These are phyloP conservation scores for Physocephala rufipes DNA, from an alignment of 2,888 invertebrate genomes.

Conservation along the genomic window DNA sequence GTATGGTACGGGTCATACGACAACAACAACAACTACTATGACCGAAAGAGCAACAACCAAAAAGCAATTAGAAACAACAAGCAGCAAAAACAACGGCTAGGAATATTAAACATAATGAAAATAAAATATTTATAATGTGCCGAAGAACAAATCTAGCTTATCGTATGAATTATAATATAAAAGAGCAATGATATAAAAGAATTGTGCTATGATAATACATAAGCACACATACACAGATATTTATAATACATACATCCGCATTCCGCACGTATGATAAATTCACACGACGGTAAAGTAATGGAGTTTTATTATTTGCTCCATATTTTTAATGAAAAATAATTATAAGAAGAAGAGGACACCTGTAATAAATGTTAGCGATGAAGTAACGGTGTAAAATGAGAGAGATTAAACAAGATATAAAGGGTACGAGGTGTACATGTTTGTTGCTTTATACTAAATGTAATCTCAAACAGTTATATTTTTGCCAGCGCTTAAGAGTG, in stretches of 20 bases:
- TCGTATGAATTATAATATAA: neutral
- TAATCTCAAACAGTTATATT: too few relatives aligned
- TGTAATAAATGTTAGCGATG: neutral
- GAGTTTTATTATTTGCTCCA: constrained; percentile 26
- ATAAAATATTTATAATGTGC: neutral
- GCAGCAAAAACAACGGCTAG: constrained; percentile 2
- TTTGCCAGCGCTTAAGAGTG: too few relatives aligned
- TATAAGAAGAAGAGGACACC: neutral
- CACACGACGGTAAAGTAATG: constrained; percentile 25
- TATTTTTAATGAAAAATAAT: too few relatives aligned
- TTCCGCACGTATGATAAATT: neutral
- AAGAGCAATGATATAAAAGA: neutral
- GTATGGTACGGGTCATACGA: neutral
- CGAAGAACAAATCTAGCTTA: too few relatives aligned
- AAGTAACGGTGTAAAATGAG: neutral
- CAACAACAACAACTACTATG: constrained; percentile 10
- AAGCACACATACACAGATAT: neutral
- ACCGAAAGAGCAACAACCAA: too few relatives aligned
- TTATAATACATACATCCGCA: too few relatives aligned
- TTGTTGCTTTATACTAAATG: too few relatives aligned
- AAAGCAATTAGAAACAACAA: constrained; percentile 2
- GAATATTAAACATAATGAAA: neutral
- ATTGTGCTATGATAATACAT: neutral
- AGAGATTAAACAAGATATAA: neutral
- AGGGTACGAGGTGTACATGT: neutral